Conservation (phyloP, 2,888 invertebrate species). For the Xiphydria camelus region DNA sequence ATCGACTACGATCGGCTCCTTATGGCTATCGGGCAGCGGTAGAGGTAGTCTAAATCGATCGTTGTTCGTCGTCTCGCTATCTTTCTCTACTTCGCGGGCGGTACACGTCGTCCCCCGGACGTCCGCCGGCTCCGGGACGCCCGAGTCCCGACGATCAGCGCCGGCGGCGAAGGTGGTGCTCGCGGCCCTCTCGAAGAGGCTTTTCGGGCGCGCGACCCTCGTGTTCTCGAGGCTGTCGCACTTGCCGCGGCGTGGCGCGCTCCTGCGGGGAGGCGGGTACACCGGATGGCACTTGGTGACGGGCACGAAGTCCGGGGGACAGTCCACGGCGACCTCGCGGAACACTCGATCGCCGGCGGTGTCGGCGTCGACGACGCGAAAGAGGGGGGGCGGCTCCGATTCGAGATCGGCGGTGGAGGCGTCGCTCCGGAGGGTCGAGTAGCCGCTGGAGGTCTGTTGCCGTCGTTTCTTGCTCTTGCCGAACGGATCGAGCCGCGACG, state of each 20-base stretch:
- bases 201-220: constrained; percentile 5
- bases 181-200: neutral
- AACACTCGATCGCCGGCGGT: constrained; percentile 35
- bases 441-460: constrained; percentile 50
- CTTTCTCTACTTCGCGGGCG: constrained; percentile 5
- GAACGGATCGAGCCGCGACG: constrained; percentile 17
- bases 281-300: constrained; percentile 52
- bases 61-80: constrained; percentile 13
- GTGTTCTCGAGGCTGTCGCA: constrained; percentile 29
- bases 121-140: too few relatives aligned
- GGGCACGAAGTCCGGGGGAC: constrained; percentile 53
- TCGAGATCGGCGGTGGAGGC: constrained; percentile 40
- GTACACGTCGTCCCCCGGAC: constrained; percentile 1
- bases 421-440: constrained; percentile 52
- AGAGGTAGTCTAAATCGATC: constrained; percentile 19
- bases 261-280: constrained; percentile 51
- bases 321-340: constrained; percentile 54
- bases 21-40: constrained; percentile 18
- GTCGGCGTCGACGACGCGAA: constrained; percentile 35
- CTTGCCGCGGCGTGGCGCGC: constrained; percentile 33
- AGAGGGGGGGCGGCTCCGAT: constrained; percentile 36
- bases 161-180: neutral
- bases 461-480: constrained; percentile 39
- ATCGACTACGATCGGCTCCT: constrained; percentile 17
- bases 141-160: too few relatives aligned